phyloP scores from a whole-genome alignment of 2,113 vertebrate genomes.

The Pseudorhombus dupliciocellatus region DNA sequence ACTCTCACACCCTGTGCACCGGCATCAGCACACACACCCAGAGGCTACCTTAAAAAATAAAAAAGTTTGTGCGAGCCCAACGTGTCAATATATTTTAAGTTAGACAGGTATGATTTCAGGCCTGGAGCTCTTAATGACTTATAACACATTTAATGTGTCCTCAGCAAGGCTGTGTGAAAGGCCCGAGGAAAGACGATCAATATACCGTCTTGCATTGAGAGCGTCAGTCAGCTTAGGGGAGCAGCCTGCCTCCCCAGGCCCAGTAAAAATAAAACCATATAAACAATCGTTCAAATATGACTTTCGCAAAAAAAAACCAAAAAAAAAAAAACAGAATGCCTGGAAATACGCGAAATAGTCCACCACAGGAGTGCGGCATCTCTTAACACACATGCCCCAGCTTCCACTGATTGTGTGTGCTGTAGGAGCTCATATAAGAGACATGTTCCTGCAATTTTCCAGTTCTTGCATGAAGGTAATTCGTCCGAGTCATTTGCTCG shows the following conservation, averaged over 20 bases:
- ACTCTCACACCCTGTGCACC: constrained; percentile 7
- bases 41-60: constrained; percentile 52
- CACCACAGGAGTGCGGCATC: background rate
- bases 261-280: constrained; percentile 58
- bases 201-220: constrained; percentile 68
- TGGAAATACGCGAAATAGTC: constrained; percentile 22
- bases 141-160: constrained; percentile 77
- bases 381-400: background rate
- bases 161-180: constrained; percentile 65
- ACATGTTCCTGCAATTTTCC: no score
- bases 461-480: no score
- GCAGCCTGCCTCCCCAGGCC: constrained; percentile 49
- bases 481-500: no score
- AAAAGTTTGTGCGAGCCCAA: constrained; percentile 57
- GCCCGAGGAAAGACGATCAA: constrained; percentile 74
- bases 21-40: constrained; percentile 54
- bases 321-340: constrained; percentile 20
- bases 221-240: constrained; percentile 67
- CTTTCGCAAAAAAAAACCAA: no score
- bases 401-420: background rate
- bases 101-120: constrained; percentile 67
- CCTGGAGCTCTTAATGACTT: constrained; percentile 73
- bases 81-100: constrained; percentile 72
- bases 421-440: no score
- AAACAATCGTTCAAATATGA: constrained; percentile 53